A percentile compares a stretch with the other conserved stretches of the same genome.
These are phyloP conservation scores for Cynocephalus volans DNA, from an alignment of 2,113 vertebrate genomes.

Conservation along the genomic window DNA sequence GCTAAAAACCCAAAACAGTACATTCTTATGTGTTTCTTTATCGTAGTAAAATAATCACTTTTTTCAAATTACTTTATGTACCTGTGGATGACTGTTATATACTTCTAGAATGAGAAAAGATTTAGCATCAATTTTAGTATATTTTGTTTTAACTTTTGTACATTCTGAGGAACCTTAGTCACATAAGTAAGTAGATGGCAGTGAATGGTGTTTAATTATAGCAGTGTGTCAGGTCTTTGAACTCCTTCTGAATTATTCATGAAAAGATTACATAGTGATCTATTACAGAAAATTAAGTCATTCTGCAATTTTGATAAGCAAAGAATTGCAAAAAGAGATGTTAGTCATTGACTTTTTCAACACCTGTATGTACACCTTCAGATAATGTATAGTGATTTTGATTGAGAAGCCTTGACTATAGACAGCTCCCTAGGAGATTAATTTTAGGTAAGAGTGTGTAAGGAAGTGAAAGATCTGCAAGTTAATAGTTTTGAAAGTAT, in stretches of 20 bases:
- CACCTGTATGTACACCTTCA: neutral
- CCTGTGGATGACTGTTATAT: neutral
- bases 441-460: neutral
- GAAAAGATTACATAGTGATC: neutral
- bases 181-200: neutral
- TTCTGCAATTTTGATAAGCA: neutral
- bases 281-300: neutral
- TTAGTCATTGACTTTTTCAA: neutral
- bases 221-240: neutral
- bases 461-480: neutral
- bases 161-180: neutral
- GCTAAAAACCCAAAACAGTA: too few relatives aligned
- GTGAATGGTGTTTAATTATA: neutral
- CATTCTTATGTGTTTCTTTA: too few relatives aligned
- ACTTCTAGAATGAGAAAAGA: constrained; percentile 16
- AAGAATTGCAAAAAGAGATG: neutral
- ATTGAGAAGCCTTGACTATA: neutral
- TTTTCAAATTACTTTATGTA: neutral
- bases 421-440: neutral
- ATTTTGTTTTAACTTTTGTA: constrained; percentile 14
- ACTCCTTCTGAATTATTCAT: neutral
- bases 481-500: neutral
- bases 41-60: neutral
- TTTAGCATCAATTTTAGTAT: neutral
- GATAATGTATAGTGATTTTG: neutral